Evolutionary conservation across 1,140 invertebrate genomes (phyloP), one percentile per base, ranked within the genome.

Genomic region (Luehdorfia chinensis): DNA sequence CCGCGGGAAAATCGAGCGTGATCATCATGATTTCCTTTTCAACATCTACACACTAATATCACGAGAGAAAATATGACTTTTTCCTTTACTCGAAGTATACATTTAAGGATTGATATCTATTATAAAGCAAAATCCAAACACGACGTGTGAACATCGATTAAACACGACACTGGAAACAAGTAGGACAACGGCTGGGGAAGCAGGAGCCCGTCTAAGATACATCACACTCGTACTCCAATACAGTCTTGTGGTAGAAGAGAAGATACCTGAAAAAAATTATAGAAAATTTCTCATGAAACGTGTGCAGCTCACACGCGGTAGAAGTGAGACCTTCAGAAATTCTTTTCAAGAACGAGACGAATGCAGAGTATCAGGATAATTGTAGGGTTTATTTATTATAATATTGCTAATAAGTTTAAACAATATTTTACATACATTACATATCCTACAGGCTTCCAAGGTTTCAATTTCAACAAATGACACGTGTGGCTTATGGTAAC

Each of bases 231-330:
- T 96, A 96, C 69, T 95, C 94, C 78, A 97, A 83, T 48, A 95
- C 92, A 79, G 95, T 94, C 85, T 97, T 97, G 87, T 97, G 96
- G 84, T 97, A 97, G 88, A 97, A 97, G 32, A 97, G 89, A 36
- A 97, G 89, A 88, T 97, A 97, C 56, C 94, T 96, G 89, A 30
- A 90, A 90, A 43, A 49, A 60, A 63, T 55, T 15, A 49, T 56
- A 47, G 2, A 2, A 2, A 27, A 8, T 27, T n/a, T n/a, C n/a
- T n/a, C n/a, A n/a, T n/a, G n/a, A n/a, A n/a, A n/a, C n/a, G n/a
- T n/a, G n/a, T n/a, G n/a, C n/a, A n/a, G n/a, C n/a, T n/a, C n/a
- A n/a, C n/a, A n/a, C n/a, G n/a, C n/a, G n/a, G n/a, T n/a, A n/a
- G n/a, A n/a, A n/a, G n/a, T n/a, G n/a, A n/a, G n/a, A n/a, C n/a